A percentile compares a stretch with the other conserved stretches of the same genome.
phyloP scores from a whole-genome alignment of 2,888 invertebrate species.

The Metallyticus violacea region DNA sequence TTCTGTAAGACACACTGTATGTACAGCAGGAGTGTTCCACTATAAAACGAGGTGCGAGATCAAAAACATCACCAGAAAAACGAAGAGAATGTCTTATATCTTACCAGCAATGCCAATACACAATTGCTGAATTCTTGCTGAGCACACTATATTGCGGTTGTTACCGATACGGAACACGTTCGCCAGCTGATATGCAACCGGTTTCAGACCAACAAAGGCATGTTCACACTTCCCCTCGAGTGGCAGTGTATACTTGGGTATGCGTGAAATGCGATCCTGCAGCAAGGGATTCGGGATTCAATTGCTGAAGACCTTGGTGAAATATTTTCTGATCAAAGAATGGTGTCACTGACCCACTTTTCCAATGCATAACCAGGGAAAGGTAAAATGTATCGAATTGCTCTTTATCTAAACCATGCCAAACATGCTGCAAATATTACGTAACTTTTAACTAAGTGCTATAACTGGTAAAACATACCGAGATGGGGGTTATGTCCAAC shows the following conservation, averaged over 20 bases:
- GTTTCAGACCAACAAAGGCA: background rate
- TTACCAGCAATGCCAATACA: too few species aligned
- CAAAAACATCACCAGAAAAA: background rate
- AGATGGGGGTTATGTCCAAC: too few species aligned
- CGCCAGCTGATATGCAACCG: background rate
- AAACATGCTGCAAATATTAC: background rate
- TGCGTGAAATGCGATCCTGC: background rate
- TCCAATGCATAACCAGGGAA: background rate
- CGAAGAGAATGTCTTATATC: too few species aligned
- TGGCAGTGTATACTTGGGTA: too few species aligned
- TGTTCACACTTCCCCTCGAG: background rate
- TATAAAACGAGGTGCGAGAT: too few species aligned
- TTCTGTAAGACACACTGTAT: too few species aligned
- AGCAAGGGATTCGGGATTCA: too few species aligned
- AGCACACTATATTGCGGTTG: background rate
- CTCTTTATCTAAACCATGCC: background rate
- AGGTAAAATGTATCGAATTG: background rate
- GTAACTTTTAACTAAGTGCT: too few species aligned
- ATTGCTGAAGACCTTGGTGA: background rate
- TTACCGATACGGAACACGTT: background rate
- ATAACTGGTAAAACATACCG: too few species aligned
- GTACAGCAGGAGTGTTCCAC: too few species aligned
- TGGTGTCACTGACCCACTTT: background rate
- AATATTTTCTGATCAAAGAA: background rate
- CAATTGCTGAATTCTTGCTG: background rate